Evolutionary conservation across 2,888 invertebrate genomes (phyloP), one percentile per base, ranked within the genome.

Genomic region (Axea sp.): DNA sequence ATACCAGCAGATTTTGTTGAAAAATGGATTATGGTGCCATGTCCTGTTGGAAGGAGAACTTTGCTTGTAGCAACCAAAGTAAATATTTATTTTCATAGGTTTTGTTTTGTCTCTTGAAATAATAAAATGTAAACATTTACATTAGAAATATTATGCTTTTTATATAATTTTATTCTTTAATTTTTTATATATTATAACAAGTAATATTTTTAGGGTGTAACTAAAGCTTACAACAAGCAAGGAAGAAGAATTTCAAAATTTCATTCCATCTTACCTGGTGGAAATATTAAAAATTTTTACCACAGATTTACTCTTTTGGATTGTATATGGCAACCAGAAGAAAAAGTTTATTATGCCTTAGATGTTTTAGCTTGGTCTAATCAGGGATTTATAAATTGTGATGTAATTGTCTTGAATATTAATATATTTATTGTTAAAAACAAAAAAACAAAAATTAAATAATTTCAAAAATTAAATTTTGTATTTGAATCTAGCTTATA

Each of bases 311-410:
- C 93, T 37, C 90, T 97, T 30, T 85, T 99, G 7, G 98, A 99
- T 86, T 95, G 97, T 82, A 91, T 99, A 74, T 95, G 92, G 88
- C 88, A 90, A 62, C 90, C 91, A 51, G 82, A 87, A 0, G 85
- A 88, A 3, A 90, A 91, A 53, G 92, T 90, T 1, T 92, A 93
- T 86, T 96, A 93, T 87, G 90, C 96, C 0, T 86, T 98, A 55
- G 98, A 99, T 86, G 89, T 96, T 1, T 88, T 97, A 76, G 92
- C 92, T 19, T 97, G 96, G 96, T 93, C 92, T 81, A 91, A 90
- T 73, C 91, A 92, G 80, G 90, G 92, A 2, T 90, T 95, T 82
- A 89, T 92, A 47, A 91, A 94, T 82, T 92, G 92, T 86, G 94
- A 95, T 88, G 95, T 95, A 89, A 89, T 86, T 76, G 60, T 60